Conservation (phyloP, 2,113 vertebrate species). For the Seriola dumerili region DNA sequence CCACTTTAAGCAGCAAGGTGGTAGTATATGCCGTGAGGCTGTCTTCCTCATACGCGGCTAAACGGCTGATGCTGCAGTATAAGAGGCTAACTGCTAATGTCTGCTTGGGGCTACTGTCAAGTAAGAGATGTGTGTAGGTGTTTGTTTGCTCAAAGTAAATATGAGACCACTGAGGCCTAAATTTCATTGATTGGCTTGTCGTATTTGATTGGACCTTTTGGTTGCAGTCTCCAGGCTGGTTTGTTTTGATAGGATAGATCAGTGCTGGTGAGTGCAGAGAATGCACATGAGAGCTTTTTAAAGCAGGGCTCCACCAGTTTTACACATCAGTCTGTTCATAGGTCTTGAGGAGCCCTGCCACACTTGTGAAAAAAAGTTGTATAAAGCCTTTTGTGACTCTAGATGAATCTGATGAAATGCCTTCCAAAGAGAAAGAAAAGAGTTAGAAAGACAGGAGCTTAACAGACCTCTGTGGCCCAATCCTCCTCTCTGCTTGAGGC, state of each 20-base stretch:
- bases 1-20: neutral
- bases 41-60: neutral
- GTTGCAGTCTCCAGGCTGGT: neutral
- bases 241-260: neutral
- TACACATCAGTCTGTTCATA: neutral
- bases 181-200: conserved; percentile 21
- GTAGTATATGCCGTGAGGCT: neutral
- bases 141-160: conserved; percentile 35
- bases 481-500: neutral
- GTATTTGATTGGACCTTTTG: conserved; percentile 1
- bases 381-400: neutral
- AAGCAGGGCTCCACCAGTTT: neutral
- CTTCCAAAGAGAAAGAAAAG: too few relatives aligned
- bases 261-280: neutral
- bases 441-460: neutral
- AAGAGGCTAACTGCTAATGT: conserved; percentile 11
- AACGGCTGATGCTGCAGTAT: neutral
- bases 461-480: neutral
- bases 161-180: conserved; percentile 23
- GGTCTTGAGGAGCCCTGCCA: neutral
- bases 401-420: conserved; percentile 1
- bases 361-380: conserved; percentile 1
- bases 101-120: conserved; percentile 33
- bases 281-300: neutral
- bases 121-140: conserved; percentile 19